Conservation (phyloP, 2,113 vertebrate species). For the Lepisosteus osseus region DNA sequence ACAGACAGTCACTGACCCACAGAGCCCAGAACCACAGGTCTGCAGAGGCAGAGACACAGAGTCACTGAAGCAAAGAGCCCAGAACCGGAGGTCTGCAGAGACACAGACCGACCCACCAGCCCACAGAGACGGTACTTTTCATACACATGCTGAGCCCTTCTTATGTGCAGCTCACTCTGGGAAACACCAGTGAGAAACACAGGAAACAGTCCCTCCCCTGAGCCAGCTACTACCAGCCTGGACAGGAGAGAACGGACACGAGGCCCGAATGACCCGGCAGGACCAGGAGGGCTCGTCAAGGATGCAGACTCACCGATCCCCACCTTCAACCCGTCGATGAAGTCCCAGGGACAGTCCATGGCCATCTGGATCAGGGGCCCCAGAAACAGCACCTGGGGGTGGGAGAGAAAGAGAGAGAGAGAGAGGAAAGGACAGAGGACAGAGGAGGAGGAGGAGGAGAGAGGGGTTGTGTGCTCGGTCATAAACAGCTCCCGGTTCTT, state of each 20-base stretch:
- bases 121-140: background rate
- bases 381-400: conserved; percentile 76
- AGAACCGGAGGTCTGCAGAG: conserved; percentile 61
- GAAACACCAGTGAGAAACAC: no score
- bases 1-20: background rate
- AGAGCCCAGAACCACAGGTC: background rate
- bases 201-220: no score
- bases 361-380: conserved; percentile 81
- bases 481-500: background rate
- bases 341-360: conserved; percentile 79
- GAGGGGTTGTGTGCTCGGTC: background rate
- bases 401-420: background rate
- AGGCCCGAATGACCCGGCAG: background rate
- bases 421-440: no score
- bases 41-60: background rate
- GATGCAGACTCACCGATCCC: conserved; percentile 61
- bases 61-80: conserved; percentile 24
- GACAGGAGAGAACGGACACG: background rate
- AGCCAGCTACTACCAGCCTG: no score
- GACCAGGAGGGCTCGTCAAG: background rate
- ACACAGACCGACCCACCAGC: background rate
- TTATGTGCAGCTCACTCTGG: no score
- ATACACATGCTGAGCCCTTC: background rate
- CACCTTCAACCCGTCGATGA: conserved; percentile 72
- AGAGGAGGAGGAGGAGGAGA: background rate